Evolutionary conservation across 2,888 invertebrate genomes (phyloP).

Genomic region (Spicauda simplicius): DNA sequence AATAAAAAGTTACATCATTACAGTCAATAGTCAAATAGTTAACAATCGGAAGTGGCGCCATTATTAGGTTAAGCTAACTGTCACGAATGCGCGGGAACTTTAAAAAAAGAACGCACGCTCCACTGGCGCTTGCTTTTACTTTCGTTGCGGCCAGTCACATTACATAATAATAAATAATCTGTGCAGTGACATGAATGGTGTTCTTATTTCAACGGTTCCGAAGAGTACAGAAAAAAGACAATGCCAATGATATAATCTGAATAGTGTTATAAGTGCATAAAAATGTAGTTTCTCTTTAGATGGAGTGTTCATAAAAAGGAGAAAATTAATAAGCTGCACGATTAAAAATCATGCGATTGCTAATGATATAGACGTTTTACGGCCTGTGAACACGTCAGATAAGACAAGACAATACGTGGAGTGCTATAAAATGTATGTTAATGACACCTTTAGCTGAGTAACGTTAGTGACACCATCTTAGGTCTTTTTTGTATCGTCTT

Average conservation of each 20-base stretch:
- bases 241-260: constrained; percentile 50
- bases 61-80: constrained; percentile 22
- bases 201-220: constrained; percentile 54
- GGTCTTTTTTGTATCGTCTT: too few relatives aligned
- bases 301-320: constrained; percentile 7
- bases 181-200: constrained; percentile 58
- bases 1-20: background rate
- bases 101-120: constrained; percentile 56
- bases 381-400: constrained; percentile 13
- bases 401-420: background rate
- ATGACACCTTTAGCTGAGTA: background rate
- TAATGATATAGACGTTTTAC: constrained; percentile 2
- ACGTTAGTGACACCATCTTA: too few relatives aligned
- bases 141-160: constrained; percentile 67
- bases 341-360: constrained; percentile 19
- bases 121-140: constrained; percentile 69
- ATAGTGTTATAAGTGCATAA: constrained; percentile 31
- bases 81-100: constrained; percentile 39
- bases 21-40: background rate
- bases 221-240: constrained; percentile 45
- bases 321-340: constrained; percentile 25
- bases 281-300: constrained; percentile 28
- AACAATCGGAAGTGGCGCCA: constrained; percentile 12
- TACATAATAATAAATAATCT: constrained; percentile 58
- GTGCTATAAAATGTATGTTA: background rate